Conservation (phyloP, 2,113 vertebrate species). For the Pterocles orientalis region DNA sequence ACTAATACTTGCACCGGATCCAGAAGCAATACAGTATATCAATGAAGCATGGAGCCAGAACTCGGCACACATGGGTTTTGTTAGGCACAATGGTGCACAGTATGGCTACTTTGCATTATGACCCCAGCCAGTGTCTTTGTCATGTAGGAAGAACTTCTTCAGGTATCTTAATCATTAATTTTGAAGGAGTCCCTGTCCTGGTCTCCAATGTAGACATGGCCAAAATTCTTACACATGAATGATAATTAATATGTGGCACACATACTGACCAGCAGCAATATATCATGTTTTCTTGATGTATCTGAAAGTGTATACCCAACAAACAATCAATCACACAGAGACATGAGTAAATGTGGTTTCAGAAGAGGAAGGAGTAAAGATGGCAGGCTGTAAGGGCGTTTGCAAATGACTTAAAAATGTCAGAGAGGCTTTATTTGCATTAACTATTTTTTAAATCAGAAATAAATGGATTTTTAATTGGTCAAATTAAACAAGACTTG, state of each 20-base stretch:
- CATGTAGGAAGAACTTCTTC: not conserved
- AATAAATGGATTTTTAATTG: conserved; percentile 20
- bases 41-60: not conserved
- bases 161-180: not conserved
- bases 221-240: not conserved
- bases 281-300: not conserved
- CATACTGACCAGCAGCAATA: not conserved
- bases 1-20: not conserved
- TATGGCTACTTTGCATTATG: not conserved
- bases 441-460: conserved; percentile 16
- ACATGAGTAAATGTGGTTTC: not conserved
- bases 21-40: not conserved
- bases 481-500: conserved; percentile 4
- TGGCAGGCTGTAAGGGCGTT: not conserved
- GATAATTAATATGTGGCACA: not conserved
- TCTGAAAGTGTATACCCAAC: not conserved
- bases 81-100: not conserved
- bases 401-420: conserved; percentile 37
- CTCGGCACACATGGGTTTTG: not conserved
- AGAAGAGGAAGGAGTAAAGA: not conserved
- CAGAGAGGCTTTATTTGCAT: conserved; percentile 23
- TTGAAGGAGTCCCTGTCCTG: not conserved
- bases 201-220: not conserved
- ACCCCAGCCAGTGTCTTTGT: not conserved
- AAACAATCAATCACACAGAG: not conserved